Conservation (phyloP, 2,888 invertebrate species). For the Volucella inanis region DNA sequence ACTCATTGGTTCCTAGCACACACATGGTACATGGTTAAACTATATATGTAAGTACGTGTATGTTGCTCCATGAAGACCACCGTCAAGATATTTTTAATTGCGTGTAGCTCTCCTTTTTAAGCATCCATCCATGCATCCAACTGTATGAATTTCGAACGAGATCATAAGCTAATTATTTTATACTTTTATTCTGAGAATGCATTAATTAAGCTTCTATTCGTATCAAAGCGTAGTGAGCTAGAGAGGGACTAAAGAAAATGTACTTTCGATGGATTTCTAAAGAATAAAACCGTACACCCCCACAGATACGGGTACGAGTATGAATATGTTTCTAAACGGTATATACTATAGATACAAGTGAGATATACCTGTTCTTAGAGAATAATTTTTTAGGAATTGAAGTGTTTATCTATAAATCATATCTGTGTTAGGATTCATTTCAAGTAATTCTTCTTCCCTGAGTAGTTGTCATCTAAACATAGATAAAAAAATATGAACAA, state of each 20-base stretch:
- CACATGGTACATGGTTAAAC: no score
- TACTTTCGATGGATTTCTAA: conserved; percentile 12
- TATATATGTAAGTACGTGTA: no score
- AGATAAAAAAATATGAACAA: conserved; percentile 14
- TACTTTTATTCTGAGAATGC: conserved; percentile 30
- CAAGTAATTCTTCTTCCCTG: conserved; percentile 4
- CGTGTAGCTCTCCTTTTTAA: background rate
- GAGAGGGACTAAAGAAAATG: background rate
- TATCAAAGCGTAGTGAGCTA: background rate
- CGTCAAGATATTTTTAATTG: no score
- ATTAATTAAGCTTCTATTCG: conserved; percentile 35
- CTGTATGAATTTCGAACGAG: conserved; percentile 9
- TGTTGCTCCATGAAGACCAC: no score
- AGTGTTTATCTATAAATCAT: conserved; percentile 21
- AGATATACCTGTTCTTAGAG: no score
- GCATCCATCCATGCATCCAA: background rate
- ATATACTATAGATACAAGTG: background rate
- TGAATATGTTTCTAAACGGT: background rate
- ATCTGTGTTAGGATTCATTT: conserved; percentile 1
- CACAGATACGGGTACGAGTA: background rate
- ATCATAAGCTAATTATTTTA: conserved; percentile 30
- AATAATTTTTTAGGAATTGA: no score
- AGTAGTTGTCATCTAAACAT: conserved; percentile 20
- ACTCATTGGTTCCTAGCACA: no score
- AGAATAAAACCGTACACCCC: background rate